Evolutionary conservation across 2,888 invertebrate species (phyloP).

Genomic region (Diaphora mendica): DNA sequence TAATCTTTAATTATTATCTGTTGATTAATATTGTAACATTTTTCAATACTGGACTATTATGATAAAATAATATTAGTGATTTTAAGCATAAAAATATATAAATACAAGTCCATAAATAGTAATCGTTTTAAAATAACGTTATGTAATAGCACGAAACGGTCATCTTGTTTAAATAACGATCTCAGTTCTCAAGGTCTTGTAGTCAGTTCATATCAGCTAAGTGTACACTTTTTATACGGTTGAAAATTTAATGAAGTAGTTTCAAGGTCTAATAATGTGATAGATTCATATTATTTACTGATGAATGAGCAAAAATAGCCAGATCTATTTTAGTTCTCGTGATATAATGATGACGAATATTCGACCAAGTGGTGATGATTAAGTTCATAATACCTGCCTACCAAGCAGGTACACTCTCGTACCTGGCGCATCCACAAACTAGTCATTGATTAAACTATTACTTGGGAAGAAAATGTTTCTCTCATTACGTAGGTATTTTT

Average conservation of each 20-base stretch:
- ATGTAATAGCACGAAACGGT: slow-evolving; percentile 32
- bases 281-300: background rate
- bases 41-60: background rate
- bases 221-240: background rate
- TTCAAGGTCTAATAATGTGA: background rate
- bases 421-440: no score
- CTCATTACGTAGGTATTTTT: background rate
- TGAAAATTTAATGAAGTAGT: background rate
- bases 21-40: slow-evolving; percentile 17
- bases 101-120: slow-evolving; percentile 2
- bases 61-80: background rate
- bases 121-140: slow-evolving; percentile 15
- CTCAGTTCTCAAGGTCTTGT: slow-evolving; percentile 41
- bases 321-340: background rate
- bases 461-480: background rate
- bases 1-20: slow-evolving; percentile 4
- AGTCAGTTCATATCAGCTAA: slow-evolving; percentile 7
- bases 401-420: no score
- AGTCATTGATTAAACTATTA: background rate
- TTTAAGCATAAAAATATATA: background rate
- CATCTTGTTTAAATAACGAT: slow-evolving; percentile 36
- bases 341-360: background rate
- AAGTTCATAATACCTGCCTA: background rate
- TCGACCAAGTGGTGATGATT: background rate
- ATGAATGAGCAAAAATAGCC: background rate